A percentile compares a stretch with the other conserved stretches of the same genome.
phyloP scores from a whole-genome alignment of 2,888 invertebrate species.

The Steinernema hermaphroditum region DNA sequence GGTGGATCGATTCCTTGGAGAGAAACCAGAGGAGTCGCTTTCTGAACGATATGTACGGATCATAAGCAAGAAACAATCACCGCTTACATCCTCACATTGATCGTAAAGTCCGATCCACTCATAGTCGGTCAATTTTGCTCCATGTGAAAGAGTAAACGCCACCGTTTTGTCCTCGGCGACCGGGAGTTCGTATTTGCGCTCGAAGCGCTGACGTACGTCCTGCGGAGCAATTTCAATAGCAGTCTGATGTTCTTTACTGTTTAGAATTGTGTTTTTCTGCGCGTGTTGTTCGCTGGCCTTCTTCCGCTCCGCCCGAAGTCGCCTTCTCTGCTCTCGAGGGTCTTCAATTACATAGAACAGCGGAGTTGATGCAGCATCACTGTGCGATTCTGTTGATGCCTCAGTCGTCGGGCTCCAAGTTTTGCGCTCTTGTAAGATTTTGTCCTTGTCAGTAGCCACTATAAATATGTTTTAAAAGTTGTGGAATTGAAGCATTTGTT shows the following conservation, averaged over 20 bases:
- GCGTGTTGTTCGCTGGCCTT: not conserved
- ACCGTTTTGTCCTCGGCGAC: slow-evolving; percentile 39
- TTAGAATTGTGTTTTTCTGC: not conserved
- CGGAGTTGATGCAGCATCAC: slow-evolving; percentile 26
- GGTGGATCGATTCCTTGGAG: slow-evolving; percentile 50
- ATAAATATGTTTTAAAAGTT: not conserved
- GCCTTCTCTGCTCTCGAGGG: slow-evolving; percentile 35
- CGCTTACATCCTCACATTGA: slow-evolving; percentile 47
- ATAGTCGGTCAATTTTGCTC: slow-evolving; percentile 52
- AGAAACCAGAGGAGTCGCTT: slow-evolving; percentile 42
- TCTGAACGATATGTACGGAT: slow-evolving; percentile 40
- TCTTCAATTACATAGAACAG: slow-evolving; percentile 41
- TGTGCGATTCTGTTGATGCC: not conserved
- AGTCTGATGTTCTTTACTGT: not conserved
- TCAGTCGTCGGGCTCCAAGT: not conserved
- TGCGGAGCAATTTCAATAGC: not conserved
- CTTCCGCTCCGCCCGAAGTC: slow-evolving; percentile 34
- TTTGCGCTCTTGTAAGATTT: not conserved
- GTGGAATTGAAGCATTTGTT: not conserved
- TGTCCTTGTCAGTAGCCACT: not conserved
- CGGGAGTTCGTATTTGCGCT: slow-evolving; percentile 44
- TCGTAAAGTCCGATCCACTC: slow-evolving; percentile 56
- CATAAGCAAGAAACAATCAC: not conserved
- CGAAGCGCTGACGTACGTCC: slow-evolving; percentile 12
- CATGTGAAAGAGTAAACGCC: slow-evolving; percentile 44